Conservation (phyloP, 2,888 invertebrate species). For the Griposia aprilina region DNA sequence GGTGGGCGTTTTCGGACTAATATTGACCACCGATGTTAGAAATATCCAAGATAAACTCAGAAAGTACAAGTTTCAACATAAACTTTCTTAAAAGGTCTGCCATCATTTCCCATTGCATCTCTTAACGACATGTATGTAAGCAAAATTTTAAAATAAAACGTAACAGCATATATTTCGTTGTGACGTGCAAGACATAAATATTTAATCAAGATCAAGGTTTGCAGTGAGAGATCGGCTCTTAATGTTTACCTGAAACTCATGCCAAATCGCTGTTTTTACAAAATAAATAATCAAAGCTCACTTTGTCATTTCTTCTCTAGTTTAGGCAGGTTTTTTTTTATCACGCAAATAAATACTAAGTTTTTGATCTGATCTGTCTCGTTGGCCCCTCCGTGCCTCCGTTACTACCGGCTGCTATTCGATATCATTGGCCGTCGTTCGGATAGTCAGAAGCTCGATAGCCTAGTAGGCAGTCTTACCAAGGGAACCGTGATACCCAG, state of each 20-base stretch:
- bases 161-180: constrained; percentile 2
- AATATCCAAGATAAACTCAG: too few relatives aligned
- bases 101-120: constrained; percentile 29
- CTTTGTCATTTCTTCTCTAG: constrained; percentile 4
- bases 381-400: too few relatives aligned
- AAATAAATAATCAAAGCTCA: constrained; percentile 1
- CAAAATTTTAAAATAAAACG: constrained; percentile 25
- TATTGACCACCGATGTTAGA: too few relatives aligned
- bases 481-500: not conserved
- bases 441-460: not conserved
- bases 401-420: not conserved
- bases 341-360: not conserved
- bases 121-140: constrained; percentile 7
- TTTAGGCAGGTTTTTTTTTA: not conserved
- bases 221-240: constrained; percentile 37
- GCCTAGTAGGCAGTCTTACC: not conserved
- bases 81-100: constrained; percentile 10
- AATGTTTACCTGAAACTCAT: constrained; percentile 27
- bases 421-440: not conserved
- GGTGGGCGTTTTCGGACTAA: too few relatives aligned
- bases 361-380: too few relatives aligned
- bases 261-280: constrained; percentile 37
- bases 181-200: constrained; percentile 38
- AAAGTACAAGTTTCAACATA: too few relatives aligned
- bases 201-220: constrained; percentile 45